Percentiles rank a stretch among this genome's conserved stretches.
These are phyloP conservation scores for Drosophila lacicola DNA, from an alignment of 2,888 invertebrate species.

Conservation along the genomic window DNA sequence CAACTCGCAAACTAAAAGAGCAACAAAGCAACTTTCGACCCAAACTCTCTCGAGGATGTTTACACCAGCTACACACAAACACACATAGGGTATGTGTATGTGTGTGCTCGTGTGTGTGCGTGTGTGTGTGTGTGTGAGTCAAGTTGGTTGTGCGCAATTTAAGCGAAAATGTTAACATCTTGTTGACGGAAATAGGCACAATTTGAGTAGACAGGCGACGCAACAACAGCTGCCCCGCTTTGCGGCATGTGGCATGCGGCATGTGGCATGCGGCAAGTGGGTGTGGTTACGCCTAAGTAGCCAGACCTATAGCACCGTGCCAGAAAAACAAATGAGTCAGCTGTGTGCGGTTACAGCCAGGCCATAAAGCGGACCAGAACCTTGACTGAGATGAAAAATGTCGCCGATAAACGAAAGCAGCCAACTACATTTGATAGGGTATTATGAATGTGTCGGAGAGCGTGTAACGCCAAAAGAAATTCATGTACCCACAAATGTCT, in stretches of 20 bases:
- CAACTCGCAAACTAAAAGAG: slow-evolving; percentile 45
- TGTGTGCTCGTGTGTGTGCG: too few relatives aligned
- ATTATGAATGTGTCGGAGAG: background rate
- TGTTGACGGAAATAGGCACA: slow-evolving; percentile 78
- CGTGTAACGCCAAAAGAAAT: too few relatives aligned
- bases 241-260: slow-evolving; percentile 41
- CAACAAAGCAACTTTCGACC: slow-evolving; percentile 21
- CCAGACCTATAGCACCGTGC: slow-evolving; percentile 25
- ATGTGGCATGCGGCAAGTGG: slow-evolving; percentile 7
- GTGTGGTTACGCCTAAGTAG: slow-evolving; percentile 35
- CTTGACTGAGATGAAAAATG: slow-evolving; percentile 7
- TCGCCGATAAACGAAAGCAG: background rate
- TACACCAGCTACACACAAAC: slow-evolving; percentile 8
- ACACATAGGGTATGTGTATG: background rate
- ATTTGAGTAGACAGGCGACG: slow-evolving; percentile 69
- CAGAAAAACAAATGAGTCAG: slow-evolving; percentile 40
- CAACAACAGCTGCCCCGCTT: slow-evolving; percentile 46
- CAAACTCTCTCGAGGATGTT: slow-evolving; percentile 33
- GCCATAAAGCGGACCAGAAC: background rate
- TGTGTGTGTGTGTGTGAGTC: slow-evolving; percentile 16
- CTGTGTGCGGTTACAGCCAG: slow-evolving; percentile 7
- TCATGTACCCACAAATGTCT: too few relatives aligned
- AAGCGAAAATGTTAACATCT: slow-evolving; percentile 78
- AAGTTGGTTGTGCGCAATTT: slow-evolving; percentile 62
- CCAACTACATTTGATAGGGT: background rate